phyloP scores from a whole-genome alignment of 2,113 vertebrate genomes.

The Alethe castanea region DNA sequence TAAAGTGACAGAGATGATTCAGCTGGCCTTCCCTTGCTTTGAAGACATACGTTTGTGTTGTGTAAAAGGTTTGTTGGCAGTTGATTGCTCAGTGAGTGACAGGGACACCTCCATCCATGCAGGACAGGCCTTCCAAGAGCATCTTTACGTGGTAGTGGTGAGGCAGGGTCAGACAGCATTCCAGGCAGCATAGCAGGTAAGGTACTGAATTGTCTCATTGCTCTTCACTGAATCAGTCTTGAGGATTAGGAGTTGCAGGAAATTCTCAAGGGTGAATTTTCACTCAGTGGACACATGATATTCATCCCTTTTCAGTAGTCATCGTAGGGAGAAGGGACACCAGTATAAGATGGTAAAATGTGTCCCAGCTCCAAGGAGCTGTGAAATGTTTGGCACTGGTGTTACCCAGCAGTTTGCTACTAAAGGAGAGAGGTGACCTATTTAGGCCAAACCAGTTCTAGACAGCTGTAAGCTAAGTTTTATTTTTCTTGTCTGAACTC shows the following conservation, averaged over 20 bases:
- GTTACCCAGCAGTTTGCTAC: neutral
- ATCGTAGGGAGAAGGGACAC: neutral
- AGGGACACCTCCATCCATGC: neutral
- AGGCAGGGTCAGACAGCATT: neutral
- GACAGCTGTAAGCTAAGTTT: neutral
- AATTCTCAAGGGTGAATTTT: neutral
- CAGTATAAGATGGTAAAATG: neutral
- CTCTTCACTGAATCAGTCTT: neutral
- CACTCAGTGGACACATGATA: neutral
- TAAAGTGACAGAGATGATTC: neutral
- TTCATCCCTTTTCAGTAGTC: neutral
- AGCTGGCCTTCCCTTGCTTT: neutral
- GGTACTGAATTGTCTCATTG: neutral
- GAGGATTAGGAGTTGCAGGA: neutral
- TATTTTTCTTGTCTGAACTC: neutral
- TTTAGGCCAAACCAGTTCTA: neutral
- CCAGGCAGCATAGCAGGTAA: neutral
- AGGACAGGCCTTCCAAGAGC: neutral
- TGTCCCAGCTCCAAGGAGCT: neutral
- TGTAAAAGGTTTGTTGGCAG: neutral
- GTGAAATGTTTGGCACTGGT: neutral
- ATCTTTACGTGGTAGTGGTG: neutral
- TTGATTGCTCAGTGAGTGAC: neutral
- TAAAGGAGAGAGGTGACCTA: neutral
- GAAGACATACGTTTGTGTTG: neutral